phyloP scores from a whole-genome alignment of 1,140 invertebrate species.

The Watersipora subatra region DNA sequence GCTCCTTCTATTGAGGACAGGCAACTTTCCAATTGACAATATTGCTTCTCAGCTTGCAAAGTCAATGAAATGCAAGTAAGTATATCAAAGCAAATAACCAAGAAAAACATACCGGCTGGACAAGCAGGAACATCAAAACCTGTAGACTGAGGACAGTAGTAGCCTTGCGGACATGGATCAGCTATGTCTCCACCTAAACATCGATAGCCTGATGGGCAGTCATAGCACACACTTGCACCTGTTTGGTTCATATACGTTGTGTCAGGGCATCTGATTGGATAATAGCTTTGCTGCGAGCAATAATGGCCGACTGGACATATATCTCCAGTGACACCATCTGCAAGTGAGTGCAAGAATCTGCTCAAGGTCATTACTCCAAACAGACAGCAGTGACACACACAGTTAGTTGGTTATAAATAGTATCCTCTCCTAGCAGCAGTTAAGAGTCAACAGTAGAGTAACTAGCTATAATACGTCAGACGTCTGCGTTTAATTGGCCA shows the following conservation, averaged over 20 bases:
- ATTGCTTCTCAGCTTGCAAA: no score
- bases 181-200: constrained; percentile 21
- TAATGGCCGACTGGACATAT: constrained; percentile 31
- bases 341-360: constrained; percentile 5
- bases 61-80: no score
- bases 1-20: no score
- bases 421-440: no score
- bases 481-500: no score
- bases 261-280: constrained; percentile 17
- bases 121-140: constrained; percentile 20
- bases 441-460: no score
- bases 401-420: no score
- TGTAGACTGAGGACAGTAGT: constrained; percentile 28
- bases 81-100: no score
- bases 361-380: background rate
- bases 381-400: no score
- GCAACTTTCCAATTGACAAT: no score
- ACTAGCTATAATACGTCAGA: no score
- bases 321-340: constrained; percentile 27
- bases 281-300: constrained; percentile 22
- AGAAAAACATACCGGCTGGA: constrained; percentile 22
- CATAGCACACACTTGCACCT: constrained; percentile 21
- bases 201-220: constrained; percentile 27
- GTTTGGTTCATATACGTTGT: constrained; percentile 32
- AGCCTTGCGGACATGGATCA: constrained; percentile 31